Evolutionary conservation across 37 sponge, comb jelly and placozoan species (phyloP), one percentile per base, ranked within the genome.

Genomic region (Ephydatia muelleri): DNA sequence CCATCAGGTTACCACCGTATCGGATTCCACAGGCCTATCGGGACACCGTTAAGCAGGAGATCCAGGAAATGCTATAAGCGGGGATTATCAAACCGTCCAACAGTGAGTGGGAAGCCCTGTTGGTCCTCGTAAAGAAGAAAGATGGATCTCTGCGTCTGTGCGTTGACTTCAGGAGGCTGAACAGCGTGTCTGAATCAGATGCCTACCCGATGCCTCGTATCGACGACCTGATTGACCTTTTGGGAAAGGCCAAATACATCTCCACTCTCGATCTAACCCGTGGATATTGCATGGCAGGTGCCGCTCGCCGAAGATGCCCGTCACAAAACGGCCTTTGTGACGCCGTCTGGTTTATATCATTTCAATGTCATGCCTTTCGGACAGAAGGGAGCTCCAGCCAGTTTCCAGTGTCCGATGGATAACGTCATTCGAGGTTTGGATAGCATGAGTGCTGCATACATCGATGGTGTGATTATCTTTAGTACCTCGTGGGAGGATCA

Each of bases 311-410:
- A n/a, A n/a, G n/a, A n/a, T n/a, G n/a, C n/a, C n/a, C n/a, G n/a
- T n/a, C n/a, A n/a, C n/a, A n/a, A n/a, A n/a, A n/a, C n/a, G n/a
- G n/a, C n/a, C n/a, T n/a, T n/a, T n/a, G n/a, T n/a, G n/a, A n/a
- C n/a, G n/a, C n/a, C n/a, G n/a, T n/a, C n/a, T n/a, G n/a, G n/a
- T n/a, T n/a, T n/a, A n/a, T n/a, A n/a, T n/a, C 69, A 91, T 38
- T 92, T 94, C 33, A 67, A 19, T 11, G 84, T 83, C 19, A 91
- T 94, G 95, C 95, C 92, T 11, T 93, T 90, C 87, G 94, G 95
- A 8, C 65, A 88, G 28, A 39, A 71, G 11, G 81, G 86, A 38
- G 94, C 91, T 13, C 91, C 88, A 34, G 82, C 91, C 38, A 93
- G 85, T 5, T 90, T 93, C 73, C 94, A 93, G 64, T 28, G 83